Base-by-base conservation (phyloP, 1,140 invertebrate genomes). In the Pogonognathellus flavescens region DNA sequence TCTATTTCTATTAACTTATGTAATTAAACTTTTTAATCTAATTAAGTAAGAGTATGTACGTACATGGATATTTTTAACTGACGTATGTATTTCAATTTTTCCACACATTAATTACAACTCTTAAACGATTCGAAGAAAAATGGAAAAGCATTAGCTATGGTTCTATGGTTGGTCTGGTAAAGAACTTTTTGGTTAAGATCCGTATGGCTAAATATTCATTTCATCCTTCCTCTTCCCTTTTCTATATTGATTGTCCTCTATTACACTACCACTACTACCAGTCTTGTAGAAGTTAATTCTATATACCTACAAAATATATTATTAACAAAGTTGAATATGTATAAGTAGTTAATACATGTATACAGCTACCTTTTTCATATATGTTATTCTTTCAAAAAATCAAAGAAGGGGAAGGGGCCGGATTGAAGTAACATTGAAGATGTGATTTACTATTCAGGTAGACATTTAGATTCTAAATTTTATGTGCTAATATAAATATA, bases 321-420 rank as follows among this genome's bases (percentile, higher is more conserved):
- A 60, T 25, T 66, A 66, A 10, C 22, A 18, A 20, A 60, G 11
- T 66, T 1, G 25, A 20, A 66, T 20, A 66, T 18, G 20, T 60
- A 60, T 60, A 8, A 22, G 10, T 14, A 25, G 20, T 25, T 60
- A 16, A 3, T 1, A 3, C 6, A 41, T 3, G 31, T 41, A 41
- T 41, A 41, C 31, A 41, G 31, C 31, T 41, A 41, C 31, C 31
- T 41, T 41, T 41, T 41, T 6, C 31, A 41, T 41, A 6, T 41
- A 41, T 41, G 6, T 1, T 41, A 41, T 55, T 66, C 20, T 66
- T 66, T 25, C 10, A 66, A 66, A 66, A 25, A 66, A 66, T 66
- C 20, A 66, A 66, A 66, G 22, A 31, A 31, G 62, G 53, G 62
- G 62, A 66, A 66, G 62, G 62, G 62, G 11, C 62, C 25, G 62